Conservation (phyloP, 2,113 vertebrate species). For the Crotalus helleri region DNA sequence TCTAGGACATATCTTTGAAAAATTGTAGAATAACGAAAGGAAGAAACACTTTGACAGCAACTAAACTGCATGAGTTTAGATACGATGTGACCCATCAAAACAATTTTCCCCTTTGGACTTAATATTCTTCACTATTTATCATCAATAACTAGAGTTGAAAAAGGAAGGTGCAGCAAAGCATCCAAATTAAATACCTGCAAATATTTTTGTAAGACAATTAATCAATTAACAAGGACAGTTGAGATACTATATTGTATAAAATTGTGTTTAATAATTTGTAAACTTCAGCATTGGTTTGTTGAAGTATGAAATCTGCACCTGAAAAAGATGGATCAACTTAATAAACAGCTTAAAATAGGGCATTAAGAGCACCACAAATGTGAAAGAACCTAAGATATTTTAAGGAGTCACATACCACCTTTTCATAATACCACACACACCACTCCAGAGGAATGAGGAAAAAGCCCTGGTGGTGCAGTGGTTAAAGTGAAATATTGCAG, state of each 20-base stretch:
- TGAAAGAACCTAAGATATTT: neutral
- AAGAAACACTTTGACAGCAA: conserved; percentile 10
- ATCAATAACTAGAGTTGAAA: neutral
- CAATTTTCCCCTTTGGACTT: neutral
- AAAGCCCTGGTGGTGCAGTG: neutral
- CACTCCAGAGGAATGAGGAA: neutral
- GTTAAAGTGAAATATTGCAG: neutral
- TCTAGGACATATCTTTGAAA: conserved; percentile 15
- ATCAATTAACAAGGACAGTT: neutral
- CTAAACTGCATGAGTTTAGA: neutral
- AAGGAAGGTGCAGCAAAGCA: neutral
- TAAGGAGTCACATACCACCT: neutral
- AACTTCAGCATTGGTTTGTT: neutral
- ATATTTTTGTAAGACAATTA: neutral
- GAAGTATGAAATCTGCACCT: neutral
- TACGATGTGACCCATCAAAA: neutral
- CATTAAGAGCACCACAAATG: neutral
- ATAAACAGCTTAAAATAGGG: neutral
- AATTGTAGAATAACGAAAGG: neutral
- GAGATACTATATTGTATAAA: neutral
- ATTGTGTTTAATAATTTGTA: neutral
- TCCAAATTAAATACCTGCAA: neutral
- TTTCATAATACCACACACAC: neutral
- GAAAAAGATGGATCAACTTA: neutral
- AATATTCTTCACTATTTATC: neutral